These are phyloP conservation scores for Furcula furcula DNA, from an alignment of 2,888 invertebrate species.

Conservation along the genomic window DNA sequence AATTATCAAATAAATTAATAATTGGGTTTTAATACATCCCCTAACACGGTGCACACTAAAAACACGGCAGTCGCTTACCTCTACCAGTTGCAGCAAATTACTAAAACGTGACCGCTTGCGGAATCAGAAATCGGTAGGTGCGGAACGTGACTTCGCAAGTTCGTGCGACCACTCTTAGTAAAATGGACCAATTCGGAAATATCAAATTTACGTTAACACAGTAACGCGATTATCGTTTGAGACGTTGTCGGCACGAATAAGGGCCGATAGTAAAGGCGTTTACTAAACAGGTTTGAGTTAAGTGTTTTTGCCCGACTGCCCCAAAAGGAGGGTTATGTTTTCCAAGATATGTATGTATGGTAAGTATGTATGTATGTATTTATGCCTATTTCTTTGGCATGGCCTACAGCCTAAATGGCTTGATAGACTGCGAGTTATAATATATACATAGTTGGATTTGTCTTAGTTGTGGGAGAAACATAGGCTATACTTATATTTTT, in stretches of 20 bases:
- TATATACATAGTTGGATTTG: too few species aligned
- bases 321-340: too few species aligned
- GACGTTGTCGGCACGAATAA: slow-evolving; percentile 2
- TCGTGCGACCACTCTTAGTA: background rate
- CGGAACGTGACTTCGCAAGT: slow-evolving; percentile 1
- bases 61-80: background rate
- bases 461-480: too few species aligned
- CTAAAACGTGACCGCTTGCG: background rate
- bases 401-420: too few species aligned
- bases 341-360: too few species aligned
- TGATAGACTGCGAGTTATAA: too few species aligned
- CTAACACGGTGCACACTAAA: background rate
- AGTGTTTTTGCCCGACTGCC: too few species aligned
- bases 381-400: too few species aligned
- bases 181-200: slow-evolving; percentile 8
- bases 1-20: too few species aligned
- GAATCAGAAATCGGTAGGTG: background rate
- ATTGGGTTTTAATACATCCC: too few species aligned
- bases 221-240: slow-evolving; percentile 14
- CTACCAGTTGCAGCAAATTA: slow-evolving; percentile 1
- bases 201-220: slow-evolving; percentile 28
- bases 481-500: too few species aligned
- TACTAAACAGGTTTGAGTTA: background rate
- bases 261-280: background rate
- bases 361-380: too few species aligned